Conservation (phyloP, 2,888 invertebrate species). For the Gymnoscelis rufifasciata region DNA sequence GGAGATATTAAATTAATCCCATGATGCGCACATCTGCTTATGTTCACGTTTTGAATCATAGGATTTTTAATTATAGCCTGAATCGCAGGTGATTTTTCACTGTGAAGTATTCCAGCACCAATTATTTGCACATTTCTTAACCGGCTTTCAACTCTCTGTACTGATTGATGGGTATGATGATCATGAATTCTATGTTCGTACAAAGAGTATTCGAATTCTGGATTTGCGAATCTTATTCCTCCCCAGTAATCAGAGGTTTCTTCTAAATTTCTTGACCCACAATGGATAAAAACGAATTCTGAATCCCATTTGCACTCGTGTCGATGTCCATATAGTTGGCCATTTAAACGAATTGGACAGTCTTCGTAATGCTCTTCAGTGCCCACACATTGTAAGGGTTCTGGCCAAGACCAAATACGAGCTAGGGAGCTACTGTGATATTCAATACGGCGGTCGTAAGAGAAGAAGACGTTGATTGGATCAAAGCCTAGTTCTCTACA, state of each 20-base stretch:
- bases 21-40: conserved; percentile 91
- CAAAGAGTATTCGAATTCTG: conserved; percentile 92
- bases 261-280: conserved; percentile 85
- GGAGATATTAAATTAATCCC: conserved; percentile 96
- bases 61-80: conserved; percentile 95
- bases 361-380: conserved; percentile 87
- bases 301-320: conserved; percentile 94
- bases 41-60: conserved; percentile 86
- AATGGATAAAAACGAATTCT: conserved; percentile 95
- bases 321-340: conserved; percentile 90
- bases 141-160: conserved; percentile 85
- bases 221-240: conserved; percentile 93
- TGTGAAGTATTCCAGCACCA: conserved; percentile 97
- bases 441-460: conserved; percentile 90
- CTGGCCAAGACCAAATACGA: conserved; percentile 96
- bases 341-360: conserved; percentile 93
- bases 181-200: conserved; percentile 91
- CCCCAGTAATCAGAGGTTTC: conserved; percentile 93
- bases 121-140: conserved; percentile 89
- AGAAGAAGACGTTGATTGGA: conserved; percentile 92
- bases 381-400: conserved; percentile 91
- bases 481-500: conserved; percentile 95
- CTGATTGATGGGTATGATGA: conserved; percentile 85
- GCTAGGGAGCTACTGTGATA: conserved; percentile 93
- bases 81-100: conserved; percentile 95